These are phyloP conservation scores for Cyphomyrmex costatus DNA, from an alignment of 1,140 invertebrate species.

Conservation along the genomic window DNA sequence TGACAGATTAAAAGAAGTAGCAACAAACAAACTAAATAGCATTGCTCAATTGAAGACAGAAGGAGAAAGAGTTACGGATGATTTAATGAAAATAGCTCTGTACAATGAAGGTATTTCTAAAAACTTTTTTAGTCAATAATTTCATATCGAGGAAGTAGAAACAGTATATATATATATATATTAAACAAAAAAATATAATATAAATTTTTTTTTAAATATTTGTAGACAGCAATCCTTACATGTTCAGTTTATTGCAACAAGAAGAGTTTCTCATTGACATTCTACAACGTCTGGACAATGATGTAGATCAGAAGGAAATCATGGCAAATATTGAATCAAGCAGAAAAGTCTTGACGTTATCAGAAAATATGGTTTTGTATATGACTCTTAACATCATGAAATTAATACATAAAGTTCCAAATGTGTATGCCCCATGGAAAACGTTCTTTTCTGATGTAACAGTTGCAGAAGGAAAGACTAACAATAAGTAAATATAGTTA, in stretches of 20 bases:
- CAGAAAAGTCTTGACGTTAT: slow-evolving; percentile 88
- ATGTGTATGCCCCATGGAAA: slow-evolving; percentile 88
- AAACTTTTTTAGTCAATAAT: background rate
- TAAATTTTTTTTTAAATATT: slow-evolving; percentile 63
- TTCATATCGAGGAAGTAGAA: background rate
- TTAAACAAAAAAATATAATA: background rate
- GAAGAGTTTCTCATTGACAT: slow-evolving; percentile 92
- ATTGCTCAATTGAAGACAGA: slow-evolving; percentile 91
- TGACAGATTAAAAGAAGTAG: slow-evolving; percentile 92
- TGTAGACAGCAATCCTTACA: slow-evolving; percentile 91
- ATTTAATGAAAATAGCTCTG: slow-evolving; percentile 89
- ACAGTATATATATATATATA: background rate
- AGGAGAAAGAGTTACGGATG: slow-evolving; percentile 88
- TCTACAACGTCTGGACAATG: slow-evolving; percentile 88
- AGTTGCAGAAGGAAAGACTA: slow-evolving; percentile 76
- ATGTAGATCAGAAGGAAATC: slow-evolving; percentile 87
- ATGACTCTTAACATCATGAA: slow-evolving; percentile 91
- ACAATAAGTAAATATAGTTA: slow-evolving; percentile 25
- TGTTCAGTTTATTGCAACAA: slow-evolving; percentile 91
- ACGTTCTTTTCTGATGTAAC: slow-evolving; percentile 83
- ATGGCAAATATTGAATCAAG: slow-evolving; percentile 89
- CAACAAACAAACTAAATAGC: slow-evolving; percentile 92
- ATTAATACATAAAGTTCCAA: slow-evolving; percentile 85
- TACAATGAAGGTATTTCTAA: slow-evolving; percentile 88
- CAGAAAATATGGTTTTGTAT: slow-evolving; percentile 90